Percentiles rank a stretch among this genome's conserved stretches.
Evolutionary conservation across 2,797 vertebrate genomes (phyloP).

Genomic region (Paratrypauchen microcephalus): DNA sequence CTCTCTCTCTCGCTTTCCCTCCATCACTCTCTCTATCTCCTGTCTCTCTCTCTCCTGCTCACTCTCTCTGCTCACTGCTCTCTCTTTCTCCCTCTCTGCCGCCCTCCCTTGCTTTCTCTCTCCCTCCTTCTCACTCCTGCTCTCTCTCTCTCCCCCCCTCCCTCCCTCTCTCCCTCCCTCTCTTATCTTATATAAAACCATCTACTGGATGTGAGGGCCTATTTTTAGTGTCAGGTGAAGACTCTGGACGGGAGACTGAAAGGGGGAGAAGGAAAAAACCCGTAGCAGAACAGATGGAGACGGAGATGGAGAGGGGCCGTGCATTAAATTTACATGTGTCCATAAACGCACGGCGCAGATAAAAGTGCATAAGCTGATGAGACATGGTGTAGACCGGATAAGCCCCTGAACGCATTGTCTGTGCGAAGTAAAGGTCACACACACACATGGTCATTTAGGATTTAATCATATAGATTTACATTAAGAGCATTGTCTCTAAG

Average conservation of each 20-base stretch:
- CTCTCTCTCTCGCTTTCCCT: no score
- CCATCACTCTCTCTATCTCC: no score
- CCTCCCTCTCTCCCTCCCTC: not conserved
- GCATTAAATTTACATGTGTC: slow-evolving; percentile 30
- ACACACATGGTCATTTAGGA: not conserved
- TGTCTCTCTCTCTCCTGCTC: no score
- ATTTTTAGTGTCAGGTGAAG: slow-evolving; percentile 70
- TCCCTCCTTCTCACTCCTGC: no score
- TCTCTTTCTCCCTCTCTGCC: no score
- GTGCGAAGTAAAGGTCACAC: slow-evolving; percentile 6
- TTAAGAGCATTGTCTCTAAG: slow-evolving; percentile 28
- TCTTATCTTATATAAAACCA: slow-evolving; percentile 67
- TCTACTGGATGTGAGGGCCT: slow-evolving; percentile 56
- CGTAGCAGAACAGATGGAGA: slow-evolving; percentile 17
- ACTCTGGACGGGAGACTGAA: slow-evolving; percentile 35
- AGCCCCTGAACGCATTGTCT: slow-evolving; percentile 3
- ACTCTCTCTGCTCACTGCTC: no score
- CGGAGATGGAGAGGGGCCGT: slow-evolving; percentile 25
- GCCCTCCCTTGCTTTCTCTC: no score
- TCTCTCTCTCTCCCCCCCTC: slow-evolving; percentile 5
- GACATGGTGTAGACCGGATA: not conserved
- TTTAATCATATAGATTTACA: slow-evolving; percentile 12
- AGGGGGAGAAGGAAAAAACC: slow-evolving; percentile 23
- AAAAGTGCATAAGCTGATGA: not conserved
- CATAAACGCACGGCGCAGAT: slow-evolving; percentile 11